Evolutionary conservation across 2,797 vertebrate genomes (phyloP).

Genomic region (Neosilurus mollespiculum): DNA sequence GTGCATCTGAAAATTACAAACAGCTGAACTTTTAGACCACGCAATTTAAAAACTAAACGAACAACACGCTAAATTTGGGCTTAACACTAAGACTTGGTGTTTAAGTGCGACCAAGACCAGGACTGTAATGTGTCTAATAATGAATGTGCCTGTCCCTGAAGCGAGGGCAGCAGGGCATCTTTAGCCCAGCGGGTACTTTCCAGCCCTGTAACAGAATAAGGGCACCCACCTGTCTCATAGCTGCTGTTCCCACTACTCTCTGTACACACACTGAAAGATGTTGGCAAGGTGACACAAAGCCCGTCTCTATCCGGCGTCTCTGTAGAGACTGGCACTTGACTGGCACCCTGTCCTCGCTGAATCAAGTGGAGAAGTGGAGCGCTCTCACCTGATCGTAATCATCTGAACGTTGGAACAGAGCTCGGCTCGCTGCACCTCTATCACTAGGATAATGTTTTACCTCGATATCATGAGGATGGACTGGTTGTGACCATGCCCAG

Average conservation of each 20-base stretch:
- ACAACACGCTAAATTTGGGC: background rate
- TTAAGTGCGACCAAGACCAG: background rate
- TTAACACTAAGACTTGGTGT: background rate
- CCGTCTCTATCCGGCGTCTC: conserved; percentile 40
- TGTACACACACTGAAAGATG: conserved; percentile 31
- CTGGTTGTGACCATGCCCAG: background rate
- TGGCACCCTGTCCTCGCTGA: background rate
- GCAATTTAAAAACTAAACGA: background rate
- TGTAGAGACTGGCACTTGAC: conserved; percentile 17
- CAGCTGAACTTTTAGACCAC: background rate
- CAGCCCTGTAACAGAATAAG: conserved; percentile 46
- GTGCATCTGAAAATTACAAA: background rate
- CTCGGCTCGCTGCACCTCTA: background rate
- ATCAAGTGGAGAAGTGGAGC: conserved; percentile 23
- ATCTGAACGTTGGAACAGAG: background rate
- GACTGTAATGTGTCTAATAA: conserved; percentile 21
- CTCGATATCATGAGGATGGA: background rate
- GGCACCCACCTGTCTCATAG: conserved; percentile 19
- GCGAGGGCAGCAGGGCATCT: conserved; percentile 6
- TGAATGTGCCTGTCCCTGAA: background rate
- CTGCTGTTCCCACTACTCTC: conserved; percentile 22
- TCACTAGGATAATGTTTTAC: conserved; percentile 10
- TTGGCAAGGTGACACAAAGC: conserved; percentile 52
- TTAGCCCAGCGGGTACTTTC: conserved; percentile 29
- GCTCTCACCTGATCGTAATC: conserved; percentile 7